These are phyloP conservation scores for Oriolus oriolus DNA, from an alignment of 2,113 vertebrate species.

Conservation along the genomic window DNA sequence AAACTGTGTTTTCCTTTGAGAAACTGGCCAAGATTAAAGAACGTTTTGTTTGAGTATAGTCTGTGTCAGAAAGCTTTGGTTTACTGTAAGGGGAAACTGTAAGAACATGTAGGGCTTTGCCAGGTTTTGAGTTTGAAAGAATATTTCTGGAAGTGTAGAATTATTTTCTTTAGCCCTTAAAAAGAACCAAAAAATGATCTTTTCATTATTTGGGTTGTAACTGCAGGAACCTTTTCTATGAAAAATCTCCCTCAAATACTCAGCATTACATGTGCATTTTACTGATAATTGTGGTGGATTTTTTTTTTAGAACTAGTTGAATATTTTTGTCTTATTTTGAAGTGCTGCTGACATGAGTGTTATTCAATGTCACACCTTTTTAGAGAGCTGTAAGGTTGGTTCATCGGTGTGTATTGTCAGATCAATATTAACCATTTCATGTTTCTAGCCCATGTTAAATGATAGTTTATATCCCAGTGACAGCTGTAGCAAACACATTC, in stretches of 20 bases:
- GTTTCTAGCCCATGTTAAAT: neutral
- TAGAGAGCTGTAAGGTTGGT: neutral
- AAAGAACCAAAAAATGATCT: neutral
- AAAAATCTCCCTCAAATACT: neutral
- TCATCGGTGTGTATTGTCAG: neutral
- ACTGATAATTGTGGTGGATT: neutral
- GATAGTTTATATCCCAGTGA: neutral
- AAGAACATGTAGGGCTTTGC: neutral
- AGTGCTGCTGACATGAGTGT: neutral
- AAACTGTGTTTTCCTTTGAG: neutral
- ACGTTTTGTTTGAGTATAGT: neutral
- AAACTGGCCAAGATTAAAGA: slow-evolving; percentile 11
- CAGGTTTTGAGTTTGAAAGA: neutral
- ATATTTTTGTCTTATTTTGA: neutral
- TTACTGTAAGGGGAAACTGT: neutral
- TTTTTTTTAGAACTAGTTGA: neutral
- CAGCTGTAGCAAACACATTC: neutral
- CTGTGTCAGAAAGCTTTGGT: neutral
- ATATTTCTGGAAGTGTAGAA: neutral
- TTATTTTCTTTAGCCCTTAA: neutral
- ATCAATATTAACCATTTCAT: neutral
- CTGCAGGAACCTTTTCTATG: neutral
- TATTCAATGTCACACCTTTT: neutral
- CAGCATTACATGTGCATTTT: neutral
- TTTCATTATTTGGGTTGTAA: neutral